phyloP scores from a whole-genome alignment of 1,140 invertebrate species.

The Papilio helenus region DNA sequence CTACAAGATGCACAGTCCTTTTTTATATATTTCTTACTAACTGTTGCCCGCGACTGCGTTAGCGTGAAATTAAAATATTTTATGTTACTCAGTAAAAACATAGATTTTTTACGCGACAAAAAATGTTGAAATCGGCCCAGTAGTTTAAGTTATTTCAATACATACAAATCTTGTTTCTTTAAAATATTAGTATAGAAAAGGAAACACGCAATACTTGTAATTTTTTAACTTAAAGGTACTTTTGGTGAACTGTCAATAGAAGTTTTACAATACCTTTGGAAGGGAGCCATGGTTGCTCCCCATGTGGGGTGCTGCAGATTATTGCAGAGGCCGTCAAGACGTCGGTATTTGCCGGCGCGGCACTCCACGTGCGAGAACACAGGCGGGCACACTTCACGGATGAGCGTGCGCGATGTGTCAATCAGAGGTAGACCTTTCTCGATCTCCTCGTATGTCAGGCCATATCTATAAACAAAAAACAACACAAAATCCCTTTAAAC shows the following conservation, averaged over 20 bases:
- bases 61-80: no score
- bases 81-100: no score
- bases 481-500: not conserved
- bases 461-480: constrained; percentile 86
- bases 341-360: constrained; percentile 93
- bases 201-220: no score
- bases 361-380: constrained; percentile 94
- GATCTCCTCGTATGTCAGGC: constrained; percentile 92
- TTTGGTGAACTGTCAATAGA: not conserved
- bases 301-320: constrained; percentile 95
- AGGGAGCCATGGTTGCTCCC: constrained; percentile 93
- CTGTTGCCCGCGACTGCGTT: no score
- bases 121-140: no score
- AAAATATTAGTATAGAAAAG: no score
- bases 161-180: no score
- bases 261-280: constrained; percentile 85
- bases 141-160: no score
- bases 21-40: no score
- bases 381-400: constrained; percentile 93
- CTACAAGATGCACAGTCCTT: no score
- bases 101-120: no score
- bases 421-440: constrained; percentile 94
- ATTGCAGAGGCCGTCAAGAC: constrained; percentile 96
- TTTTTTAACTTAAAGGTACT: no score
- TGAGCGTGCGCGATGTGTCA: constrained; percentile 94